A percentile compares a stretch with the other conserved stretches of the same genome.
These are phyloP conservation scores for Spongia lamella DNA, from an alignment of 37 sponge, comb jelly and placozoan genomes.

Conservation along the genomic window DNA sequence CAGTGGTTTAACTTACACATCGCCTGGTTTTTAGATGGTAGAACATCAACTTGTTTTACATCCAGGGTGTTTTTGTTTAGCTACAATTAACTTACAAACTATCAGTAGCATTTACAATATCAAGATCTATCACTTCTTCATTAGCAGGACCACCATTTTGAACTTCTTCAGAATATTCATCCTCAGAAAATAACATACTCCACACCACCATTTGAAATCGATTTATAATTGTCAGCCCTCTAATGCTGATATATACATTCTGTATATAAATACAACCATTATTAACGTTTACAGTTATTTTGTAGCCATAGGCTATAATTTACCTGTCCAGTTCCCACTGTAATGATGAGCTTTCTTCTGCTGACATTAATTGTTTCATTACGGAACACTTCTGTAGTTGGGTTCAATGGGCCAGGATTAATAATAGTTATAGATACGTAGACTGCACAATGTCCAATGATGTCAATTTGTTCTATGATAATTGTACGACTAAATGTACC, in stretches of 20 bases:
- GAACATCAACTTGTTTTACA: too few relatives aligned
- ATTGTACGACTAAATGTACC: conserved; percentile 57
- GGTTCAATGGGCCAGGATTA: conserved; percentile 83
- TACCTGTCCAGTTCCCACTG: too few relatives aligned
- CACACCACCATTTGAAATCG: conserved; percentile 64
- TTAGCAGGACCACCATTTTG: conserved; percentile 17
- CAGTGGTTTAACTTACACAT: too few relatives aligned
- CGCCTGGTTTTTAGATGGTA: too few relatives aligned
- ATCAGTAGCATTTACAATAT: too few relatives aligned
- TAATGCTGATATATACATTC: conserved; percentile 67
- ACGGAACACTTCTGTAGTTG: conserved; percentile 26
- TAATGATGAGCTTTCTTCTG: not conserved
- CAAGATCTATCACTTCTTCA: conserved; percentile 17
- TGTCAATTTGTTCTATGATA: conserved; percentile 82
- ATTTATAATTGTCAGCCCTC: conserved; percentile 47
- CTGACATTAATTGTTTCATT: conserved; percentile 39
- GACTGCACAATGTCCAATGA: conserved; percentile 60
- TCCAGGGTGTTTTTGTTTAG: too few relatives aligned
- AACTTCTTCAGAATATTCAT: conserved; percentile 34
- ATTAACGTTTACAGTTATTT: too few relatives aligned
- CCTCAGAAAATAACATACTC: conserved; percentile 67
- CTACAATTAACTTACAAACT: too few relatives aligned
- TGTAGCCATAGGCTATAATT: too few relatives aligned
- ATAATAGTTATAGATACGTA: conserved; percentile 69
- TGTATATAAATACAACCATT: conserved; percentile 1